Percentiles rank a stretch among this genome's conserved stretches.
These are phyloP conservation scores for Bambusicola thoracicus DNA, from an alignment of 2,113 vertebrate species.

Conservation along the genomic window DNA sequence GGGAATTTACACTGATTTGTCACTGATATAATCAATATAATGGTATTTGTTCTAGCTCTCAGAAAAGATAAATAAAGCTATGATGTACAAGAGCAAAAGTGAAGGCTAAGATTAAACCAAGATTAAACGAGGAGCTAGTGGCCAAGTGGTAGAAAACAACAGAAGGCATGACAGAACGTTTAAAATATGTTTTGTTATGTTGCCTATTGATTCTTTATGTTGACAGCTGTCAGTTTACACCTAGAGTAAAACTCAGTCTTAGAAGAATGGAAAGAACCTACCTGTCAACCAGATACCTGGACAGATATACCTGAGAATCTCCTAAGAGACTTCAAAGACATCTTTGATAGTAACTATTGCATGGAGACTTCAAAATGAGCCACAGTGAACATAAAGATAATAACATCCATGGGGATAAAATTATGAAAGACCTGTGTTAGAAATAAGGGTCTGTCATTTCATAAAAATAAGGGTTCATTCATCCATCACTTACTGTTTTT, in stretches of 20 bases:
- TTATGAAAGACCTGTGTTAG: background rate
- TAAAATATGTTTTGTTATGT: background rate
- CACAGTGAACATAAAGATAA: background rate
- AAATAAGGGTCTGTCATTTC: background rate
- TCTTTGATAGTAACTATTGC: background rate
- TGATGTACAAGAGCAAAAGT: background rate
- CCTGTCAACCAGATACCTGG: background rate
- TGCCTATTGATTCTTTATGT: background rate
- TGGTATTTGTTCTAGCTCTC: background rate
- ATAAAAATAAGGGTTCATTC: too few relatives aligned
- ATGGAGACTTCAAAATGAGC: background rate
- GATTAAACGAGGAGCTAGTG: background rate
- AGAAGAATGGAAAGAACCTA: background rate
- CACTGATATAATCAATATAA: background rate
- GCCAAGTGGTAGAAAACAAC: background rate
- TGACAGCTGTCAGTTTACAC: background rate
- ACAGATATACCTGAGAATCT: background rate
- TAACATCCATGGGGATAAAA: background rate
- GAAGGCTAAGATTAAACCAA: background rate
- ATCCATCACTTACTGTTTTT: background rate
- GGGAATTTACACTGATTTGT: background rate
- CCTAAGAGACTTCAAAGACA: background rate
- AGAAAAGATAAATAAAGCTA: background rate
- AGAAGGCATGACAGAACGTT: background rate
- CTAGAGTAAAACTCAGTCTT: background rate